These are phyloP conservation scores for Lymantria monacha DNA, from an alignment of 2,888 invertebrate genomes.

Conservation along the genomic window DNA sequence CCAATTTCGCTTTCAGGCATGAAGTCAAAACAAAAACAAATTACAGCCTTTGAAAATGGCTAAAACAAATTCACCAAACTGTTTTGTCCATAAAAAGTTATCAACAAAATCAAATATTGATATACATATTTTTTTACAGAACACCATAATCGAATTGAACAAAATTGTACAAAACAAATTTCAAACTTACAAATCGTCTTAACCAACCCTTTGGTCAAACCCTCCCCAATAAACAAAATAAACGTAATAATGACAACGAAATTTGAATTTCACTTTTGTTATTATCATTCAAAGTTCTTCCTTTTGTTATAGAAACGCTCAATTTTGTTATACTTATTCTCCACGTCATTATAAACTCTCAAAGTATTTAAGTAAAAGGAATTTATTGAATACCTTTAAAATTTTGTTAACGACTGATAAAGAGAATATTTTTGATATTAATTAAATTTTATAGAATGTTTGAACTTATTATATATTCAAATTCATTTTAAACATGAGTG, in stretches of 20 bases:
- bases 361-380: conserved; percentile 12
- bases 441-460: background rate
- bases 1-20: no score
- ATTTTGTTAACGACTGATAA: conserved; percentile 4
- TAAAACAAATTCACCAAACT: no score
- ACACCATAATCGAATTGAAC: background rate
- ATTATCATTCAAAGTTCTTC: conserved; percentile 20
- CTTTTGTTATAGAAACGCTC: conserved; percentile 24
- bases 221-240: conserved; percentile 29
- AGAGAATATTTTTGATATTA: conserved; percentile 1
- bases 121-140: no score
- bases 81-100: background rate
- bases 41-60: no score
- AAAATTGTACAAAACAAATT: conserved; percentile 7
- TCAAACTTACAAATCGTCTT: conserved; percentile 16
- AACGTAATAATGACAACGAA: conserved; percentile 20
- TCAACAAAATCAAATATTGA: background rate
- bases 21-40: no score
- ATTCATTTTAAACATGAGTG: background rate
- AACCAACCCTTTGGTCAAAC: conserved; percentile 18
- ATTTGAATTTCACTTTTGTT: conserved; percentile 30
- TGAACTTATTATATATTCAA: background rate
- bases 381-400: conserved; percentile 25
- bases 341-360: conserved; percentile 26
- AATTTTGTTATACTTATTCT: conserved; percentile 19